Conservation (phyloP, 1,140 invertebrate species). For the Globodera ellingtonae region DNA sequence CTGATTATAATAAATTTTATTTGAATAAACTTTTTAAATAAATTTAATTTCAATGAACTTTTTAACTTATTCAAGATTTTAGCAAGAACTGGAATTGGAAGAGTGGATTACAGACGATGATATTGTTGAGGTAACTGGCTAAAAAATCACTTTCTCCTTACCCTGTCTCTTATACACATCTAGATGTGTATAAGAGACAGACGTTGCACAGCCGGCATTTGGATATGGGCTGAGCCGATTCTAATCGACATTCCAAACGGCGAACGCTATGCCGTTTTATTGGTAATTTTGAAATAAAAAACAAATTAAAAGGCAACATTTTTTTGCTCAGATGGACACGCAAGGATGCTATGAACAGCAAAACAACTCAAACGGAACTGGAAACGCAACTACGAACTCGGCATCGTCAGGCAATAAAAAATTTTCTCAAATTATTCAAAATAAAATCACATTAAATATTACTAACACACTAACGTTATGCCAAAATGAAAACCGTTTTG, state of each 20-base stretch:
- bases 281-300: constrained; percentile 41
- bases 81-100: constrained; percentile 54
- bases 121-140: constrained; percentile 45
- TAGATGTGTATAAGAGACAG: too few relatives aligned
- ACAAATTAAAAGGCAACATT: background rate
- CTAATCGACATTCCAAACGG: constrained; percentile 62
- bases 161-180: too few relatives aligned
- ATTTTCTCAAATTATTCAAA: too few relatives aligned
- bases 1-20: background rate
- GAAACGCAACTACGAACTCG: constrained; percentile 72
- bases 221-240: constrained; percentile 70
- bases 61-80: constrained; percentile 50
- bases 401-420: background rate
- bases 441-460: too few relatives aligned
- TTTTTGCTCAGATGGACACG: constrained; percentile 79
- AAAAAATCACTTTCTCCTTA: too few relatives aligned
- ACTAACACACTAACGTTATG: too few relatives aligned
- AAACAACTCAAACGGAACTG: background rate
- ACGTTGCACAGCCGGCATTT: constrained; percentile 69
- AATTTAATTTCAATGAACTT: constrained; percentile 12
- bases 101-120: constrained; percentile 63
- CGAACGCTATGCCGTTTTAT: constrained; percentile 59
- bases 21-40: constrained; percentile 3
- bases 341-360: constrained; percentile 87
- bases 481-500: too few relatives aligned